Base-by-base conservation (phyloP, 2,888 invertebrate species). In the Zygogramma bicolorata region DNA sequence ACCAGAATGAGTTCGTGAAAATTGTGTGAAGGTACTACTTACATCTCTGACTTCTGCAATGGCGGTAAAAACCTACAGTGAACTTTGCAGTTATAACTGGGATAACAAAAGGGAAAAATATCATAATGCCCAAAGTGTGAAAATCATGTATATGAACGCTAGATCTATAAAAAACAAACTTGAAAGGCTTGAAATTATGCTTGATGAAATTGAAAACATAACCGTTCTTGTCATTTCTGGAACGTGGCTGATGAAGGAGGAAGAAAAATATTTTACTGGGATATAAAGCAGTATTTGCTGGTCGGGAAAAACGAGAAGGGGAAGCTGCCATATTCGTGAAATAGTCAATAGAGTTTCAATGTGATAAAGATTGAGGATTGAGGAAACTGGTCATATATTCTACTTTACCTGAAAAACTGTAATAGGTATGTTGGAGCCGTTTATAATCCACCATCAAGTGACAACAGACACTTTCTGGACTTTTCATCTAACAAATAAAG, bases 351-450 rank as follows among this genome's bases (percentile, higher is more conserved):
- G 58, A 53, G 6, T n/a, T 53, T 58, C 58, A 58, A 58, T 58
- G 58, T 58, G 29, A 58, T 58, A 25, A 58, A 58, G 27, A 58
- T 58, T 58, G 6, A 27, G 27, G 27, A 18, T 58, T n/a, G 58
- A 58, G 27, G 27, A 58, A 58, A 58, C 27, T 58, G 27, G 58
- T 58, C 58, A 58, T 58, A 58, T 58, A 58, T 58, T 25, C 58
- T 58, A 29, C 58, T 58, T n/a, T 29, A 58, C 27, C 58, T 58
- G 58, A 22, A 53, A 53, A 53, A 53, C 53, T 53, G 18, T 53
- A 53, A 53, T 53, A 53, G 53, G 18, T 53, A 53, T 53, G 18
- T 53, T 58, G 58, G 58, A 15, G 15, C 29, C 15, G n/a, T 57
- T 57, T 4, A 57, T 57, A 57, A 4, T 22, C 57, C 57, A 57